Conservation (phyloP, 2,113 vertebrate genomes). For the Beaufortia kweichowensis region DNA sequence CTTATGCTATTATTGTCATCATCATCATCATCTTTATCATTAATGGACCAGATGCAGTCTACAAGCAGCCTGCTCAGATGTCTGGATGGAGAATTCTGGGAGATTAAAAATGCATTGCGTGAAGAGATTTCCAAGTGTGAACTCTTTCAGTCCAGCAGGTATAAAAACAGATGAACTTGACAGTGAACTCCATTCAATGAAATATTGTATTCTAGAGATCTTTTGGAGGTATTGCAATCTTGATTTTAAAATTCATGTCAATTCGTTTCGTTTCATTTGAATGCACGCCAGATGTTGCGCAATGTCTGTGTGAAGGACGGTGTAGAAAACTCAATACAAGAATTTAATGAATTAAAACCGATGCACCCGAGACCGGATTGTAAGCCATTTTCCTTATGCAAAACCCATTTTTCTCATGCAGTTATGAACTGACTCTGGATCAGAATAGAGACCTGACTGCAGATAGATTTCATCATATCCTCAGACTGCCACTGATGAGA, state of each 20-base stretch:
- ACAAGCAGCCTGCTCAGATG: slow-evolving; percentile 58
- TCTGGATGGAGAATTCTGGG: slow-evolving; percentile 66
- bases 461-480: slow-evolving; percentile 63
- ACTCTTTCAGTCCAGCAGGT: slow-evolving; percentile 66
- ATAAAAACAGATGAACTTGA: neutral
- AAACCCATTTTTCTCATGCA: slow-evolving; percentile 37
- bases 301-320: neutral
- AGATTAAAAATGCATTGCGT: slow-evolving; percentile 58
- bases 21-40: neutral
- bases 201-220: neutral
- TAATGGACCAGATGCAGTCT: slow-evolving; percentile 8
- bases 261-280: neutral
- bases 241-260: neutral
- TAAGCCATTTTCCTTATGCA: neutral
- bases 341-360: neutral
- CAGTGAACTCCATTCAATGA: neutral
- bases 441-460: slow-evolving; percentile 67
- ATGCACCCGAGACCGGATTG: no score
- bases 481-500: slow-evolving; percentile 59
- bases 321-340: no score
- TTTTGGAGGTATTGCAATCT: neutral
- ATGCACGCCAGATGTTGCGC: neutral
- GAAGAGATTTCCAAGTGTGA: slow-evolving; percentile 58
- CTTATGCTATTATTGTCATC: neutral
- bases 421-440: slow-evolving; percentile 67